Evolutionary conservation across 1,140 invertebrate species (phyloP), one percentile per base, ranked within the genome.

Genomic region (Halictus rubicundus): DNA sequence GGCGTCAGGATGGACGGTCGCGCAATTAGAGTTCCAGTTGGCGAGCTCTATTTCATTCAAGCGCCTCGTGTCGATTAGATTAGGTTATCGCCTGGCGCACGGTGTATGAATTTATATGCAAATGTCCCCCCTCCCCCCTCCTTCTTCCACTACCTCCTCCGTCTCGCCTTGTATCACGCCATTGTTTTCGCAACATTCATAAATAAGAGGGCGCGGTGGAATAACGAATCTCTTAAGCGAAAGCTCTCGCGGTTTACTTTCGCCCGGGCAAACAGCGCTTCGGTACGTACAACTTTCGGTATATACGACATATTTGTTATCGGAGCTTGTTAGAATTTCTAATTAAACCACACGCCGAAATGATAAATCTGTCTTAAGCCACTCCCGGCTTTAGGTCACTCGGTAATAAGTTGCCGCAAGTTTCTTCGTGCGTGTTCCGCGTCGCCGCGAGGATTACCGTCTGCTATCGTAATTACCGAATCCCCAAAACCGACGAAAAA

Each of bases 271-370:
- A 79, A 74, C 54, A 63, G 71, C 46, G 37, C 77, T 23, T 79
- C 42, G 71, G 39, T 54, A 83, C 68, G n/a, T 54, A 83, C 69
- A 84, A 84, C 69, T 59, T 72, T 73, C 54, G 69, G 69, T 78
- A 71, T 68, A 70, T 63, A 32, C 65, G 57, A 37, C 12, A 46
- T 80, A 80, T 84, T 84, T 76, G 68, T 72, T 59, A 57, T 37
- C 2, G 21, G 71, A 83, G 77, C 76, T 83, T 70, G 63, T 76
- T 83, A 80, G 81, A 71, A 83, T 80, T 80, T 79, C 68, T 84
- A 84, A 84, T 84, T 84, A 83, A 83, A 83, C 71, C 77, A 68
- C 81, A 83, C 71, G 46, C 77, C 54, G 59, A 72, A 80, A 84
- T 75, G 77, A 83, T 82, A 84, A 80, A 84, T 83, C 68, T 76